Base-by-base conservation (phyloP, 1,140 invertebrate species). In the Caenorhabditis tropicalis region DNA sequence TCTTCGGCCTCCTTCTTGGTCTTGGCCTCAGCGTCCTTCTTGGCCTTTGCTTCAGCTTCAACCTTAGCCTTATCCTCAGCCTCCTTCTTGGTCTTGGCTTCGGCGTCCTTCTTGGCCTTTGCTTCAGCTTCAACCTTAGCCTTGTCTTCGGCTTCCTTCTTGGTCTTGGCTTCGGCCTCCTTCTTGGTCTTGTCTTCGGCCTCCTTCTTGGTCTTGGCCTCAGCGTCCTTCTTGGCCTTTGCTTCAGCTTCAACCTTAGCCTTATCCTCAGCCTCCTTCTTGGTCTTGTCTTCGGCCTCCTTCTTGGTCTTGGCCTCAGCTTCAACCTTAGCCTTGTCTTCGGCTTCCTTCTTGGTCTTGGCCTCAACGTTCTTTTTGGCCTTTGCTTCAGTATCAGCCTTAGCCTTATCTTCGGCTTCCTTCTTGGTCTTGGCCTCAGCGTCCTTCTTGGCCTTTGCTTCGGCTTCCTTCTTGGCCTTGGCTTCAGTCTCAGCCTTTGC, bases 401-500 rank as follows among this genome's bases (percentile, higher is more conserved):
- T 70, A 15, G 19, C 31, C 70, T 79, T 56, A 5, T 6, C 49
- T n/a, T 49, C 60, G 10, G 51, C 0, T 43, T 82, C 51, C 16
- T 31, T 39, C n/a, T 82, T 56, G 29, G 65, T 36, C 36, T 74
- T 56, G 0, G 51, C 48, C 0, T 43, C 82, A 9, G 36, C 60
- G 0, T 84, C 51, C 24, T 83, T 79, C 21, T 70, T 65, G 16
- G 56, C n/a, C 39, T 51, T 51, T 16, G 70, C 49, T 33, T 79
- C 82, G 21, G 33, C 29, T 15, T 39, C 56, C n/a, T 70, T 49
- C 29, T 83, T 39, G 2, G 2, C 27, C 48, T 83, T 29, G 29
- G 5, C 48, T 15, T 83, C 56, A 58, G 48, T 65, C 24, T 84
- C 60, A 39, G 2, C 7, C 33, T 86, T 79, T 39, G 65, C 39